These are phyloP conservation scores for Eutrigla gurnardus DNA, from an alignment of 2,797 vertebrate genomes.

Conservation along the genomic window DNA sequence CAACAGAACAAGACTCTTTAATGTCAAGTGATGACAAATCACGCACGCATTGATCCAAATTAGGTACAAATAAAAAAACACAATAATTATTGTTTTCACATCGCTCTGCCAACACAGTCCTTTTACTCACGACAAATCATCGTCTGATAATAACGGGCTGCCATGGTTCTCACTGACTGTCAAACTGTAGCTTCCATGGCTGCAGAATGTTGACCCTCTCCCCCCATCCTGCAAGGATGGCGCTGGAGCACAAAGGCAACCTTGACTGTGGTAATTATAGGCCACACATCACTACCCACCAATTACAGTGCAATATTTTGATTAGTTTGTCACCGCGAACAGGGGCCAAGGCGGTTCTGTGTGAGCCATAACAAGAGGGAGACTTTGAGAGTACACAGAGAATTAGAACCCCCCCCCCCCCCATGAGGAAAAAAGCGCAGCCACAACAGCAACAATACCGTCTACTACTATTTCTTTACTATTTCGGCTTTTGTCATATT, in stretches of 20 bases:
- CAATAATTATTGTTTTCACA: background rate
- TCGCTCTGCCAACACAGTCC: background rate
- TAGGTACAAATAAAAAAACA: background rate
- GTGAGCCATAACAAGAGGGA: conserved; percentile 40
- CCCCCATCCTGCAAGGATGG: conserved; percentile 37
- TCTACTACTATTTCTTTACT: background rate
- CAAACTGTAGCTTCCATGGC: conserved; percentile 23
- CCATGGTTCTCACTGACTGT: background rate
- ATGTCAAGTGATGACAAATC: conserved; percentile 17
- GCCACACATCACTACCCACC: conserved; percentile 71
- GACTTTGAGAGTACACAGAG: conserved; percentile 20
- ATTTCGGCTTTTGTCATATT: background rate
- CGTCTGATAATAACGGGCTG: background rate
- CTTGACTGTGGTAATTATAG: conserved; percentile 73
- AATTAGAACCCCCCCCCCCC: conserved; percentile 9
- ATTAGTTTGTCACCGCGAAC: conserved; percentile 68
- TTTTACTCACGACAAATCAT: background rate
- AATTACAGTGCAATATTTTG: conserved; percentile 74
- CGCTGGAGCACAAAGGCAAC: conserved; percentile 63
- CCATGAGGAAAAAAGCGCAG: background rate
- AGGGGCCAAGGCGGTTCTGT: conserved; percentile 46
- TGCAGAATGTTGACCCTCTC: conserved; percentile 50
- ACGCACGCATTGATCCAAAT: background rate
- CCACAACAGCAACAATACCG: background rate
- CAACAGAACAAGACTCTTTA: background rate